These are phyloP conservation scores for Sarcophaga caerulescens DNA, from an alignment of 2,888 invertebrate genomes.

Conservation along the genomic window DNA sequence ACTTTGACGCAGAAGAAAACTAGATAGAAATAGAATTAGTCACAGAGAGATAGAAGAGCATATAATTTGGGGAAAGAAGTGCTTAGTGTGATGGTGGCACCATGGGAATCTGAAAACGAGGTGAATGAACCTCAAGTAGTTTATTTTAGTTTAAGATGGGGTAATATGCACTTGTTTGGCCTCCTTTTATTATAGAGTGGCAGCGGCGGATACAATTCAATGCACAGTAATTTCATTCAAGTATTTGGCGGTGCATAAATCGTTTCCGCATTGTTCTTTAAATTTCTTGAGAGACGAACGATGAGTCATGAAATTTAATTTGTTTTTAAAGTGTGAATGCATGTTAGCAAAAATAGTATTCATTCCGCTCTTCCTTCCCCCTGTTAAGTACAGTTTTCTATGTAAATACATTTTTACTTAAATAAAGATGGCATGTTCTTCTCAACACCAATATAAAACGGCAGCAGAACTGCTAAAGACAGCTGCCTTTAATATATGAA, in stretches of 20 bases:
- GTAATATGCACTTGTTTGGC: not conserved
- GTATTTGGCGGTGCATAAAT: not conserved
- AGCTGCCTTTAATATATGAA: constrained; percentile 6
- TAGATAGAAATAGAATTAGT: not conserved
- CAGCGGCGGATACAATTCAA: not conserved
- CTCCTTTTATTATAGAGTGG: not conserved
- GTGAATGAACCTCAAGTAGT: constrained; percentile 51
- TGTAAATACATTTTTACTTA: too few species aligned
- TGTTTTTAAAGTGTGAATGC: too few species aligned
- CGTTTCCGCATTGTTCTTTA: not conserved
- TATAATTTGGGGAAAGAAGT: too few species aligned
- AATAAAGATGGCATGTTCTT: not conserved
- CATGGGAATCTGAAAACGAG: not conserved
- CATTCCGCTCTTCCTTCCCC: not conserved
- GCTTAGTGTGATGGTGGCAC: too few species aligned
- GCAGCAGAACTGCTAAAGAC: not conserved
- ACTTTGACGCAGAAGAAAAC: not conserved
- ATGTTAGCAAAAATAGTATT: too few species aligned
- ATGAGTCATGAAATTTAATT: not conserved
- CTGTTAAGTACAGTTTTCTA: constrained; percentile 30
- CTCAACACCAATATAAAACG: too few species aligned
- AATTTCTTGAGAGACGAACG: not conserved
- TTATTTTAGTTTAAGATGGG: not conserved
- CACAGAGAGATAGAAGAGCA: not conserved
- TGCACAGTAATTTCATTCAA: not conserved